Evolutionary conservation across 2,113 vertebrate genomes (phyloP).

Genomic region (Pholis gunnellus): DNA sequence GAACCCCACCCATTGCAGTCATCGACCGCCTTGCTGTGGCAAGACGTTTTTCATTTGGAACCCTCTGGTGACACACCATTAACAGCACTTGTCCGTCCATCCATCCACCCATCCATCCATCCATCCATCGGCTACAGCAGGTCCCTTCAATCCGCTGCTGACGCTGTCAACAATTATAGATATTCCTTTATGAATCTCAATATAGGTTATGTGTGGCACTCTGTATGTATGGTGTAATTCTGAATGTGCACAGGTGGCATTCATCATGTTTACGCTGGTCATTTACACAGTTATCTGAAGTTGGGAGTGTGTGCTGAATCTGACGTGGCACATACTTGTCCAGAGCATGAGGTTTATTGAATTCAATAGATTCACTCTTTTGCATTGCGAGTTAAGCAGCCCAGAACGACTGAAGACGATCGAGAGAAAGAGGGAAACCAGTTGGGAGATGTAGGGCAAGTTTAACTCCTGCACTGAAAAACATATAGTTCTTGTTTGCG

Average conservation of each 20-base stretch:
- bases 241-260: no score
- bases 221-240: neutral
- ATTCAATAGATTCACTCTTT: neutral
- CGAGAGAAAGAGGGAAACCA: constrained; percentile 6
- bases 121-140: no score
- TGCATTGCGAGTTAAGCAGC: neutral
- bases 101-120: no score
- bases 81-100: no score
- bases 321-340: no score
- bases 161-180: neutral
- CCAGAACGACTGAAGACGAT: neutral
- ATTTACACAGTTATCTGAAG: no score
- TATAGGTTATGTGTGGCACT: neutral
- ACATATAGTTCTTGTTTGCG: neutral
- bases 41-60: no score
- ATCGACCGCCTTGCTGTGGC: neutral
- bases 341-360: neutral
- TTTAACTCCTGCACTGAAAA: neutral
- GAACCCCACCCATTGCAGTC: neutral
- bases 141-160: neutral
- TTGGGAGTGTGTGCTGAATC: no score
- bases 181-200: neutral
- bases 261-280: neutral
- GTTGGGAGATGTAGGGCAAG: neutral
- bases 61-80: no score